Evolutionary conservation across 2,113 vertebrate species (phyloP).

Genomic region (Procavia capensis): DNA sequence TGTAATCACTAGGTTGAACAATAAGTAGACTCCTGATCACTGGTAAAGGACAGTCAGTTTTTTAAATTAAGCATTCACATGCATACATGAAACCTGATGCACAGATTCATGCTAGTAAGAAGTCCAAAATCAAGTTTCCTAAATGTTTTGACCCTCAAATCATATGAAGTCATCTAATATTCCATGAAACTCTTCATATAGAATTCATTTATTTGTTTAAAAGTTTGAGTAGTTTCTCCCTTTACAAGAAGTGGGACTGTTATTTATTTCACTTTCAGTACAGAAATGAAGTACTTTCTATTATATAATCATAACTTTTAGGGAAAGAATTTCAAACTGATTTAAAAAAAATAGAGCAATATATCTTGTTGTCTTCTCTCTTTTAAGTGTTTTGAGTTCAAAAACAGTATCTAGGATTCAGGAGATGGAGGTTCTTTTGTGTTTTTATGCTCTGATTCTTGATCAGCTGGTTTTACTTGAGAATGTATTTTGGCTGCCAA

Average conservation of each 20-base stretch:
- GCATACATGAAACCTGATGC: neutral
- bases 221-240: neutral
- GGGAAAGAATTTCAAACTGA: neutral
- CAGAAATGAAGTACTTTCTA: neutral
- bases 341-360: conserved; percentile 20
- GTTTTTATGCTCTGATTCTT: conserved; percentile 30
- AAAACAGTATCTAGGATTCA: neutral
- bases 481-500: conserved; percentile 59
- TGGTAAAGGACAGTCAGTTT: neutral
- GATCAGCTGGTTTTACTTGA: conserved; percentile 61
- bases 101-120: neutral
- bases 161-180: neutral
- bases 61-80: conserved; percentile 26
- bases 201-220: neutral
- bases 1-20: neutral
- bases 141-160: neutral
- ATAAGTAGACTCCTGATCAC: neutral
- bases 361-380: neutral
- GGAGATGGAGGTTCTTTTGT: neutral
- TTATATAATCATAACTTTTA: conserved; percentile 25
- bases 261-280: neutral
- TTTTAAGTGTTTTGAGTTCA: conserved; percentile 55
- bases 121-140: neutral
- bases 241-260: neutral
- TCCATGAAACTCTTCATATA: neutral